These are phyloP conservation scores for Scopus umbretta DNA, from an alignment of 2,113 vertebrate species.

Conservation along the genomic window DNA sequence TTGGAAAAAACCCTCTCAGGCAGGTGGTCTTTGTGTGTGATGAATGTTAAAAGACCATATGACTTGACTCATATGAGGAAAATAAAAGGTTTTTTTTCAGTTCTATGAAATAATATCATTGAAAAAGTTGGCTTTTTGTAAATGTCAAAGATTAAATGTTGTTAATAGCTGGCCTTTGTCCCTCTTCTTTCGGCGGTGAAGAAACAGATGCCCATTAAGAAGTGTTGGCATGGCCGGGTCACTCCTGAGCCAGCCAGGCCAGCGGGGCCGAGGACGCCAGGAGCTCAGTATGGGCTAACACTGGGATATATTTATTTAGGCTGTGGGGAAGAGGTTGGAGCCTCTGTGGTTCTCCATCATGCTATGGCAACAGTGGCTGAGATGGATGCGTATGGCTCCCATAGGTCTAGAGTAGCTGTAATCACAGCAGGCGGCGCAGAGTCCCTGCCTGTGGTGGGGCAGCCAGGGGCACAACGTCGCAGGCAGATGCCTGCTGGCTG, in stretches of 20 bases:
- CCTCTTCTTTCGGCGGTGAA: background rate
- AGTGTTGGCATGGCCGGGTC: background rate
- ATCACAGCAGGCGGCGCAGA: background rate
- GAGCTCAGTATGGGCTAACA: background rate
- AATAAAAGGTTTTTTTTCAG: background rate
- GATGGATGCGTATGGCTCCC: background rate
- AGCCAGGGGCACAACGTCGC: background rate
- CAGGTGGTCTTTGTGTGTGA: background rate
- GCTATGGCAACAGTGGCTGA: background rate
- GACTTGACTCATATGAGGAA: background rate
- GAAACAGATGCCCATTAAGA: background rate
- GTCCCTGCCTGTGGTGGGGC: too few relatives aligned
- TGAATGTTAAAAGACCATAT: background rate
- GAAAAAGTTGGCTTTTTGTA: background rate
- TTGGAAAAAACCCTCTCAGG: background rate
- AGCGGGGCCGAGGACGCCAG: accelerated
- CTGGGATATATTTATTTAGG: background rate
- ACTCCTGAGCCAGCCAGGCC: background rate
- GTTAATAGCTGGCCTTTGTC: background rate
- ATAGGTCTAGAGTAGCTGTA: background rate
- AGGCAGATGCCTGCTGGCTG: background rate
- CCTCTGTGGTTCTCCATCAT: background rate
- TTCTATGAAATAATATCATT: background rate
- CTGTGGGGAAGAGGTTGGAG: background rate
- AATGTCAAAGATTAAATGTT: background rate